Evolutionary conservation across 2,888 invertebrate genomes (phyloP).

Genomic region (Volucella inflata): DNA sequence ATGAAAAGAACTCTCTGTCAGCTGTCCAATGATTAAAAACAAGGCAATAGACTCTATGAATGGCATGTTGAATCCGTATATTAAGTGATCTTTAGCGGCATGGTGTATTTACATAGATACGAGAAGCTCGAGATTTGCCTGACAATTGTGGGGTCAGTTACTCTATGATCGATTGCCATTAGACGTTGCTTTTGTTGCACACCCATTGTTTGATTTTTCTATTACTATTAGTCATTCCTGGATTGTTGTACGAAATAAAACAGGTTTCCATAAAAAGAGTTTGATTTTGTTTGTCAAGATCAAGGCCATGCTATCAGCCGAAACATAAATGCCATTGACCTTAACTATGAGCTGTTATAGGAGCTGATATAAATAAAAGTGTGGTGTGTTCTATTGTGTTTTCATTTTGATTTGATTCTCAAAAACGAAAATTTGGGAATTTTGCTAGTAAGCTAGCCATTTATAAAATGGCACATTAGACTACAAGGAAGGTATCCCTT

Average conservation of each 20-base stretch:
- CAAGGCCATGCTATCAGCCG: constrained; percentile 17
- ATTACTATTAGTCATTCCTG: neutral
- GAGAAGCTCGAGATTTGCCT: constrained; percentile 18
- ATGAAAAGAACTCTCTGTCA: constrained; percentile 10
- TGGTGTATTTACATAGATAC: neutral
- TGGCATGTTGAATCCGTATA: neutral
- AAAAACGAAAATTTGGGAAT: no score
- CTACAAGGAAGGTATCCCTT: no score
- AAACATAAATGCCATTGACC: constrained; percentile 5
- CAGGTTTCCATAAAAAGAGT: constrained; percentile 4
- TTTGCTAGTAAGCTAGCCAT: no score
- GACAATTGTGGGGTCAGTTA: constrained; percentile 29
- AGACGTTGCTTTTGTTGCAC: constrained; percentile 4
- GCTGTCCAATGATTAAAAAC: constrained; percentile 2
- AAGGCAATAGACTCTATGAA: constrained; percentile 18
- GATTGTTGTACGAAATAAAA: constrained; percentile 10
- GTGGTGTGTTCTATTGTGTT: no score
- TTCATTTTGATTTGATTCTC: no score
- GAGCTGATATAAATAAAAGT: no score
- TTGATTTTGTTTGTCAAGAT: constrained; percentile 29
- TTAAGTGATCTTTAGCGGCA: neutral
- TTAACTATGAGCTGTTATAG: neutral
- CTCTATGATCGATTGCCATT: constrained; percentile 16
- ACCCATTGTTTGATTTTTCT: constrained; percentile 6
- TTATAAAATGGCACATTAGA: no score